Evolutionary conservation across 2,113 vertebrate genomes (phyloP).

Genomic region (Ciconia stormi): DNA sequence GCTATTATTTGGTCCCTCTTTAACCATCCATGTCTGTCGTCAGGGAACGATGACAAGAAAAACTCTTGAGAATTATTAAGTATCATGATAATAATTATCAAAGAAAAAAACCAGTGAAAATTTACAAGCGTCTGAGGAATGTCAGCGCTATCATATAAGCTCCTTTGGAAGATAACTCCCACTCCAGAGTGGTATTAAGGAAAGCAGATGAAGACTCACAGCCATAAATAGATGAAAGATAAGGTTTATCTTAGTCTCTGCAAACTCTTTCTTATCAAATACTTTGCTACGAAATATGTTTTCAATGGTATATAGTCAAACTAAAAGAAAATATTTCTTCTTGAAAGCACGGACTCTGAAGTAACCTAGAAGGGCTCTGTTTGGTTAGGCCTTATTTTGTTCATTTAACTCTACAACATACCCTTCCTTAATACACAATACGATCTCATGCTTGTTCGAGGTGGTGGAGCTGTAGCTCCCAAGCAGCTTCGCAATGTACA

Average conservation of each 20-base stretch:
- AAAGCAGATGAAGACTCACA: slow-evolving; percentile 35
- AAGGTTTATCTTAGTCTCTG: background rate
- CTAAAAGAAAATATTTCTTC: background rate
- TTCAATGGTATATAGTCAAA: background rate
- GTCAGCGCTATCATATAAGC: background rate
- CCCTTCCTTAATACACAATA: background rate
- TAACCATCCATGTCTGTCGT: background rate
- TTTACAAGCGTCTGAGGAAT: background rate
- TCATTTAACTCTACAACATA: background rate
- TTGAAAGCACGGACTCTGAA: background rate
- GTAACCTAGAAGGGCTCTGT: background rate
- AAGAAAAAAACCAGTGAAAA: background rate
- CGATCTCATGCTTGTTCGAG: fast-evolving
- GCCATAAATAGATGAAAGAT: slow-evolving; percentile 25
- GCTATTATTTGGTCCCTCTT: background rate
- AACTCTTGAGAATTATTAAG: background rate
- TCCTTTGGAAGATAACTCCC: slow-evolving; percentile 32
- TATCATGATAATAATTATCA: background rate
- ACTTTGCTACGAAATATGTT: background rate
- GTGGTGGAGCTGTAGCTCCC: background rate
- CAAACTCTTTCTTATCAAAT: background rate
- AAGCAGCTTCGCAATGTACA: background rate
- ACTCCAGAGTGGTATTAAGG: slow-evolving; percentile 1
- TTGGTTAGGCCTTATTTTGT: background rate
- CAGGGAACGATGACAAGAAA: too few relatives aligned